These are phyloP conservation scores for Bombus sylvicola DNA, from an alignment of 1,140 invertebrate genomes.

Conservation along the genomic window DNA sequence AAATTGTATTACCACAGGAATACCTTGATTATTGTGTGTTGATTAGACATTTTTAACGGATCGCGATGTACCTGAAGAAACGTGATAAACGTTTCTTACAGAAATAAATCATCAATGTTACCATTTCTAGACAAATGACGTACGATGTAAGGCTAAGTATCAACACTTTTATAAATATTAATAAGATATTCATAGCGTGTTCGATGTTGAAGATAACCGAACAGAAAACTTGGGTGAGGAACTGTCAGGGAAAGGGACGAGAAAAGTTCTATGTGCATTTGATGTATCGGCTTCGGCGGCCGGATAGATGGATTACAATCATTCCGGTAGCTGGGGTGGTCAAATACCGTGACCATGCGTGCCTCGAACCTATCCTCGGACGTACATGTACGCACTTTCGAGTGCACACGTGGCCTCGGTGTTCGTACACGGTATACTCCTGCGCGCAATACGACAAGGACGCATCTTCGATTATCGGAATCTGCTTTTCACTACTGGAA, in stretches of 20 bases:
- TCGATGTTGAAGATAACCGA: background rate
- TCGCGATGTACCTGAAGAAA: no score
- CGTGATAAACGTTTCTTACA: background rate
- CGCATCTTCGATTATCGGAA: conserved; percentile 39
- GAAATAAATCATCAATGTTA: background rate
- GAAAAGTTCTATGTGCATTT: conserved; percentile 72
- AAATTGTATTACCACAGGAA: no score
- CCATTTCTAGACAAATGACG: background rate
- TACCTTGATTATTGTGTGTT: background rate
- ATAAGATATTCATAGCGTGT: background rate
- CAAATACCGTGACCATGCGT: conserved; percentile 82
- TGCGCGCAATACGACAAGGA: conserved; percentile 57
- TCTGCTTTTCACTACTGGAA: background rate
- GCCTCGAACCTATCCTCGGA: conserved; percentile 68
- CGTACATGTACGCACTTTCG: conserved; percentile 62
- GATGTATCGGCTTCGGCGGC: conserved; percentile 79
- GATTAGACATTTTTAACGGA: background rate
- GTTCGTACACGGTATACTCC: conserved; percentile 27
- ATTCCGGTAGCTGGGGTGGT: conserved; percentile 80
- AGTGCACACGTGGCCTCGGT: conserved; percentile 63
- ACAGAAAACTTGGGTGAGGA: no score
- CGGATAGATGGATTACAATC: conserved; percentile 83
- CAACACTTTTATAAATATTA: conserved; percentile 32
- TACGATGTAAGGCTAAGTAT: background rate
- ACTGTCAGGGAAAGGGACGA: conserved; percentile 42